These are phyloP conservation scores for Dryobotodes eremita DNA, from an alignment of 2,888 invertebrate genomes.

Conservation along the genomic window DNA sequence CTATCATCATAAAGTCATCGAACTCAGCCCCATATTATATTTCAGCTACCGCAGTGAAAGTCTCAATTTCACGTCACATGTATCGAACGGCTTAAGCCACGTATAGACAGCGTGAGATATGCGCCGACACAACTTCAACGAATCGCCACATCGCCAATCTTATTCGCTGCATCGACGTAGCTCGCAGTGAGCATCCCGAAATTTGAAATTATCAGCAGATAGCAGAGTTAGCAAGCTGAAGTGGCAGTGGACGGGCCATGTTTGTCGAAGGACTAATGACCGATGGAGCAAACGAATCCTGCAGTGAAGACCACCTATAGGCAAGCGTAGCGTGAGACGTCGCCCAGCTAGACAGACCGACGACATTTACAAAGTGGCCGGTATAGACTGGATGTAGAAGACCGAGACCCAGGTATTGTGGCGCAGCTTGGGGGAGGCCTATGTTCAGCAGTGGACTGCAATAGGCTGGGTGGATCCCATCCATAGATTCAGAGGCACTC, in stretches of 20 bases:
- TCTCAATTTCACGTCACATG: conserved; percentile 34
- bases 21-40: conserved; percentile 12
- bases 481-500: not conserved
- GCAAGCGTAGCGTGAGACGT: no score
- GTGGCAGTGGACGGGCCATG: not conserved
- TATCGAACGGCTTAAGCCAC: conserved; percentile 1
- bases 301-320: no score
- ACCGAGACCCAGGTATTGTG: not conserved
- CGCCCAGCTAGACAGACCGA: no score
- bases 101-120: not conserved
- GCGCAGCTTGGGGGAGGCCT: not conserved
- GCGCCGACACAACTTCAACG: not conserved
- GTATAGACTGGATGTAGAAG: not conserved
- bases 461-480: not conserved
- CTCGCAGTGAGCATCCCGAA: not conserved
- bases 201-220: not conserved
- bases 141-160: not conserved
- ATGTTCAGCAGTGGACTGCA: no score
- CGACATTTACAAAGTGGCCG: not conserved
- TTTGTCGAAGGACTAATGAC: not conserved
- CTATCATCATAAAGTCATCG: conserved; percentile 14
- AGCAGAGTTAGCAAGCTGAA: not conserved
- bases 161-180: not conserved
- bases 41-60: conserved; percentile 57
- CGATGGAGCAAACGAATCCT: not conserved